Evolutionary conservation across 2,113 vertebrate species (phyloP).

Genomic region (Atherinomorus stipes): DNA sequence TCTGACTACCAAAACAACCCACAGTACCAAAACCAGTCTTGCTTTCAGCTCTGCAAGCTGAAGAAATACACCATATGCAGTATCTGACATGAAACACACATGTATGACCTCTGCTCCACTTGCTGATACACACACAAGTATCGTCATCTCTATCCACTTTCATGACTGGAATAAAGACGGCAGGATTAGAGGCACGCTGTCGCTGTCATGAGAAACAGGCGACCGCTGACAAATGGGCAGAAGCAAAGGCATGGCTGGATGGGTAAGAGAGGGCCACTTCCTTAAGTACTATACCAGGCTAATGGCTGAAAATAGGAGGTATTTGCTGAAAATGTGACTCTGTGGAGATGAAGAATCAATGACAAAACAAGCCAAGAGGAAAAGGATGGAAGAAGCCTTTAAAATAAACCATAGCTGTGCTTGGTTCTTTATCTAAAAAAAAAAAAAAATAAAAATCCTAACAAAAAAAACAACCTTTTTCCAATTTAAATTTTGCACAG

Average conservation of each 20-base stretch:
- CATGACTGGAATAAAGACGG: conserved; percentile 13
- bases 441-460: too few relatives aligned
- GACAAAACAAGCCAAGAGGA: conserved; percentile 37
- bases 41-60: conserved; percentile 1
- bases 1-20: conserved; percentile 54
- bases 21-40: not conserved
- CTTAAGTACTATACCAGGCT: conserved; percentile 37
- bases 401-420: conserved; percentile 26
- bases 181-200: not conserved
- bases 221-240: conserved; percentile 50
- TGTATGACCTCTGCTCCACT: conserved; percentile 14
- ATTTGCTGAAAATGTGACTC: conserved; percentile 23
- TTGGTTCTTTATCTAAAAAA: conserved; percentile 7
- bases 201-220: conserved; percentile 41
- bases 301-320: conserved; percentile 63
- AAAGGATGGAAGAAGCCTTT: conserved; percentile 4
- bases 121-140: conserved; percentile 17
- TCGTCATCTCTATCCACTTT: conserved; percentile 6
- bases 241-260: conserved; percentile 19
- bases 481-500: conserved; percentile 25
- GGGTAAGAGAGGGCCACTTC: conserved; percentile 21
- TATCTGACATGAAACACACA: conserved; percentile 3
- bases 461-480: conserved; percentile 22
- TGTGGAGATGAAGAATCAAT: conserved; percentile 46
- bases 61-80: conserved; percentile 13